Conservation (phyloP, 1,140 invertebrate genomes). For the Papilio polyxenes region DNA sequence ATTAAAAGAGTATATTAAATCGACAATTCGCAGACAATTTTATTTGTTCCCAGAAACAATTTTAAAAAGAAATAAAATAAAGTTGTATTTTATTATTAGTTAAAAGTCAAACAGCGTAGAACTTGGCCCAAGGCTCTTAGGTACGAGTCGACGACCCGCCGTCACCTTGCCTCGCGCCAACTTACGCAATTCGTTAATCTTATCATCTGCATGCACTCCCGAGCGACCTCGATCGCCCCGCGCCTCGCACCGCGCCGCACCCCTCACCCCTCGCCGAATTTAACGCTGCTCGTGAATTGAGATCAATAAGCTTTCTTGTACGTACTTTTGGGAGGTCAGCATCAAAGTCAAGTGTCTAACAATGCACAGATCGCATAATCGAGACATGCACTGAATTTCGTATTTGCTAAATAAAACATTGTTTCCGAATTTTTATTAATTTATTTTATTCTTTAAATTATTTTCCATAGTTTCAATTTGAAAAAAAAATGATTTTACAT, state of each 20-base stretch:
- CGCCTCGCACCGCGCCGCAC: constrained; percentile 58
- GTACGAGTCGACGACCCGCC: constrained; percentile 72
- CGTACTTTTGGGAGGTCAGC: constrained; percentile 53
- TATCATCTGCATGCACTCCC: constrained; percentile 76
- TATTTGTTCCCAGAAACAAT: constrained; percentile 17
- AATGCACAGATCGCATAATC: constrained; percentile 35
- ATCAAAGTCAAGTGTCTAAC: constrained; percentile 49
- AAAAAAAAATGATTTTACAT: neutral
- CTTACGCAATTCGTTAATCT: constrained; percentile 80
- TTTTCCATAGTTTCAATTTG: neutral
- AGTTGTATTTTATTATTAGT: constrained; percentile 65
- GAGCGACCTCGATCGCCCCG: constrained; percentile 68
- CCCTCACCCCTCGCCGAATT: constrained; percentile 69
- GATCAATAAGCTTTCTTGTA: constrained; percentile 47
- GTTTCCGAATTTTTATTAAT: neutral
- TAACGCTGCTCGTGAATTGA: constrained; percentile 51
- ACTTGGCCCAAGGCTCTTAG: constrained; percentile 70
- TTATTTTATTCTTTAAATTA: neutral
- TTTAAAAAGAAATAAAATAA: constrained; percentile 11
- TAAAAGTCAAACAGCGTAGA: constrained; percentile 72
- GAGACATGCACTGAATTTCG: constrained; percentile 40
- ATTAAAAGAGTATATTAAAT: neutral
- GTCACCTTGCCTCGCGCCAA: constrained; percentile 75
- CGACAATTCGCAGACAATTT: constrained; percentile 27
- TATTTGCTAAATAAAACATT: constrained; percentile 34